Evolutionary conservation across 1,140 invertebrate genomes (phyloP).

Genomic region (Eriocheir sinensis): DNA sequence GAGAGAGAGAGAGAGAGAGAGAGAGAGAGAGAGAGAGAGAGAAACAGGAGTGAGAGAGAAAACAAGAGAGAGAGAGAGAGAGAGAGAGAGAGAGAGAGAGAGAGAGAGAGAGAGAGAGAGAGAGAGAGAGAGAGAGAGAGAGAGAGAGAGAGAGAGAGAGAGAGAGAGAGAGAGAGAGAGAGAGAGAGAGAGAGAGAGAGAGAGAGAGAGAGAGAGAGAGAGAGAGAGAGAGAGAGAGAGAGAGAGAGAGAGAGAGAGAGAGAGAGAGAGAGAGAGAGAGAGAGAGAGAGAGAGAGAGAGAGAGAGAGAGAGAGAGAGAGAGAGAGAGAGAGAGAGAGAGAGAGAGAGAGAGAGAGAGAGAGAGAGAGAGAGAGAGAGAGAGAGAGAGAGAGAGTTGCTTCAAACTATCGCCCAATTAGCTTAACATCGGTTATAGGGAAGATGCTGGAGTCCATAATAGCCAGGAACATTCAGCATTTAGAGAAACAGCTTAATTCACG

Average conservation of each 20-base stretch:
- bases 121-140: no score
- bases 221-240: not conserved
- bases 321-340: not conserved
- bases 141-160: not conserved
- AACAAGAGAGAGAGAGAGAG: not conserved
- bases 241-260: constrained; percentile 4
- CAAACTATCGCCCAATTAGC: no score
- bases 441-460: no score
- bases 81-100: no score
- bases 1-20: not conserved
- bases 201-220: not conserved
- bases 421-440: no score
- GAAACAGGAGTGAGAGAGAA: not conserved
- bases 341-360: not conserved
- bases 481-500: no score
- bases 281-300: constrained; percentile 14
- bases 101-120: no score
- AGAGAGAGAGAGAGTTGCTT: not conserved
- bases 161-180: constrained; percentile 4
- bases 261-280: constrained; percentile 14
- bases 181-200: constrained; percentile 14
- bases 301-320: constrained; percentile 5
- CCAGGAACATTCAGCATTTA: no score
- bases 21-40: no score
- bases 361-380: not conserved